A percentile compares a stretch with the other conserved stretches of the same genome.
These are phyloP conservation scores for Sclerurus mexicanus DNA, from an alignment of 2,113 vertebrate genomes.

Conservation along the genomic window DNA sequence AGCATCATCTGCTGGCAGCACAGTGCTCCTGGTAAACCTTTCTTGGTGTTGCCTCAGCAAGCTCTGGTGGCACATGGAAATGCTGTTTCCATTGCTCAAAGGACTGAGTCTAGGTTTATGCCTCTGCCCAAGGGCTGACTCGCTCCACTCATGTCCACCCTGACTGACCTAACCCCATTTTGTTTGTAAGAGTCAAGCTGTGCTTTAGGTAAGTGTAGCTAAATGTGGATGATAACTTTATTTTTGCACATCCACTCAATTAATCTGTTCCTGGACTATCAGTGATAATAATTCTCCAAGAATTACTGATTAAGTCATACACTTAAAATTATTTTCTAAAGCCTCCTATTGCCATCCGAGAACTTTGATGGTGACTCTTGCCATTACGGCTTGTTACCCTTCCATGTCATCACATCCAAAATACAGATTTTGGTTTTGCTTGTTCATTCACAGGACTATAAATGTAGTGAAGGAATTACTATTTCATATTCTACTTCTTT, in stretches of 20 bases:
- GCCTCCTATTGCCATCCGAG: background rate
- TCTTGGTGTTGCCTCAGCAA: background rate
- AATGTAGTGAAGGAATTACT: background rate
- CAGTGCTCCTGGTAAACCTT: background rate
- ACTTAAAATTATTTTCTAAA: slow-evolving; percentile 37
- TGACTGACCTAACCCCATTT: background rate
- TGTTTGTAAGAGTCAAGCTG: background rate
- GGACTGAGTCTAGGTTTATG: background rate
- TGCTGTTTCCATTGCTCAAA: background rate
- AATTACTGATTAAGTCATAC: slow-evolving; percentile 34
- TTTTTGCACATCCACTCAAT: background rate
- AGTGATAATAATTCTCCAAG: slow-evolving; percentile 34
- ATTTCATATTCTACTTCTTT: background rate
- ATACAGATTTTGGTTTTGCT: background rate
- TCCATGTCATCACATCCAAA: background rate
- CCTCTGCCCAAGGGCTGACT: background rate
- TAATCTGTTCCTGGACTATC: slow-evolving; percentile 25
- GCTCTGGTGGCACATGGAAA: background rate
- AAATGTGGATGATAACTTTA: background rate
- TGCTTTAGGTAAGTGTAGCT: slow-evolving; percentile 22
- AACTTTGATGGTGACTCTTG: background rate
- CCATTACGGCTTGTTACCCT: background rate
- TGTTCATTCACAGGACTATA: background rate
- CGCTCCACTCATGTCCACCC: background rate
- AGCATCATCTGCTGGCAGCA: background rate